phyloP scores from a whole-genome alignment of 2,888 invertebrate genomes.

The Cheilosia urbana region DNA sequence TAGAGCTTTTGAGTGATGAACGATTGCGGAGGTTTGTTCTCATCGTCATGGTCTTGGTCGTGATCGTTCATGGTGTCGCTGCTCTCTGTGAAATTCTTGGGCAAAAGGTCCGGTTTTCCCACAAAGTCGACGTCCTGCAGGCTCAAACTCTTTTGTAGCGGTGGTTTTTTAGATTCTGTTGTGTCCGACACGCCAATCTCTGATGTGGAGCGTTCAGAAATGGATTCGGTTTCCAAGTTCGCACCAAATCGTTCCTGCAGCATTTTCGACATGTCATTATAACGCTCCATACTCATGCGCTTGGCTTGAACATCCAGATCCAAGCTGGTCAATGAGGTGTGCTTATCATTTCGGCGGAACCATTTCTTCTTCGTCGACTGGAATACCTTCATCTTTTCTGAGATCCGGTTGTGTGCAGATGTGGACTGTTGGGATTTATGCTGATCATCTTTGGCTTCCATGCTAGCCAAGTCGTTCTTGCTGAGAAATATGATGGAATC shows the following conservation, averaged over 20 bases:
- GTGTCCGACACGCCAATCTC: constrained; percentile 72
- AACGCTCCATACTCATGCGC: constrained; percentile 88
- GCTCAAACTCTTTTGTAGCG: constrained; percentile 82
- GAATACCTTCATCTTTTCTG: constrained; percentile 84
- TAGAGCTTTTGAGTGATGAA: constrained; percentile 89
- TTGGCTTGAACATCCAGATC: constrained; percentile 87
- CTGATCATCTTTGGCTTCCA: constrained; percentile 84
- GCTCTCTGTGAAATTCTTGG: constrained; percentile 77
- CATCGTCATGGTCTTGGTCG: constrained; percentile 81
- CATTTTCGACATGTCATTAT: constrained; percentile 89
- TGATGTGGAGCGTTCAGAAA: constrained; percentile 78
- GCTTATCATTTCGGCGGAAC: constrained; percentile 85
- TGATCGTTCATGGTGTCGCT: constrained; percentile 81
- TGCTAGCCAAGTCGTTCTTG: constrained; percentile 87
- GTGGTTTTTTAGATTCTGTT: constrained; percentile 75
- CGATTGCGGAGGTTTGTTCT: constrained; percentile 85
- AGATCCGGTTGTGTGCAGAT: constrained; percentile 79
- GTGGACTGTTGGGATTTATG: constrained; percentile 51
- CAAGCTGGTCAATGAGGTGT: constrained; percentile 78
- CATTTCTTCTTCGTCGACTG: constrained; percentile 87
- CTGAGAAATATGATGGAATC: constrained; percentile 88
- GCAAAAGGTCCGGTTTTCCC: constrained; percentile 81
- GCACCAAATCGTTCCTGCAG: constrained; percentile 88
- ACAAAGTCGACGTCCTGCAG: constrained; percentile 83
- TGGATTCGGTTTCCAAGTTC: constrained; percentile 76